Conservation (phyloP, 2,888 invertebrate species). For the Chrysotoxum bicinctum region DNA sequence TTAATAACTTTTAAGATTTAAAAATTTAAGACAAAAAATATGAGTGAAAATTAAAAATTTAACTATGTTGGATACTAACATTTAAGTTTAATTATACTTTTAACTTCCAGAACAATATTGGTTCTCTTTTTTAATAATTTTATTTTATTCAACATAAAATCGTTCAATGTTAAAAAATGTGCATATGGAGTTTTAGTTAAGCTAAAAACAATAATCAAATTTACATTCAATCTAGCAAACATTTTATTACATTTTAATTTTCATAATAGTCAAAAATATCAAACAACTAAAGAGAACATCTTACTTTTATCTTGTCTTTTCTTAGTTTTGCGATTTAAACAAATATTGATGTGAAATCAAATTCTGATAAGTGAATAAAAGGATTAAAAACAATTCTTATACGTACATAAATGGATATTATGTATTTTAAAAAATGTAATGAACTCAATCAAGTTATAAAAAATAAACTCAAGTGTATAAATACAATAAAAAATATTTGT, state of each 20-base stretch:
- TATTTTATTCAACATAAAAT: too few species aligned
- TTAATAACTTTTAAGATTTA: too few species aligned
- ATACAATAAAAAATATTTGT: background rate
- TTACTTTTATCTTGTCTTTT: background rate
- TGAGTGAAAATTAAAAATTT: background rate
- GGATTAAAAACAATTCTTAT: background rate
- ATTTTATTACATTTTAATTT: too few species aligned
- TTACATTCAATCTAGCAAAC: background rate
- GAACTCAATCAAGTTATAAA: background rate
- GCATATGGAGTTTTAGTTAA: background rate
- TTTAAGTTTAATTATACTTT: too few species aligned
- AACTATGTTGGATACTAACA: background rate
- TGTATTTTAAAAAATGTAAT: background rate
- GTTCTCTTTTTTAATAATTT: too few species aligned
- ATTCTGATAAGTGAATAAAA: background rate
- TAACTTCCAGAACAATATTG: too few species aligned
- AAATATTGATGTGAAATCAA: background rate
- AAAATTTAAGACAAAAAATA: too few species aligned
- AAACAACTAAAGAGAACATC: too few species aligned
- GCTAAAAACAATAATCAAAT: background rate
- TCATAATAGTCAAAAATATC: too few species aligned
- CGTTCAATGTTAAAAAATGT: background rate
- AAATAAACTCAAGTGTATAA: background rate
- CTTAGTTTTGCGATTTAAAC: background rate
- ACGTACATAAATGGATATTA: background rate